Evolutionary conservation across 2,888 invertebrate genomes (phyloP).

Genomic region (Disparrhopalites patrizii): DNA sequence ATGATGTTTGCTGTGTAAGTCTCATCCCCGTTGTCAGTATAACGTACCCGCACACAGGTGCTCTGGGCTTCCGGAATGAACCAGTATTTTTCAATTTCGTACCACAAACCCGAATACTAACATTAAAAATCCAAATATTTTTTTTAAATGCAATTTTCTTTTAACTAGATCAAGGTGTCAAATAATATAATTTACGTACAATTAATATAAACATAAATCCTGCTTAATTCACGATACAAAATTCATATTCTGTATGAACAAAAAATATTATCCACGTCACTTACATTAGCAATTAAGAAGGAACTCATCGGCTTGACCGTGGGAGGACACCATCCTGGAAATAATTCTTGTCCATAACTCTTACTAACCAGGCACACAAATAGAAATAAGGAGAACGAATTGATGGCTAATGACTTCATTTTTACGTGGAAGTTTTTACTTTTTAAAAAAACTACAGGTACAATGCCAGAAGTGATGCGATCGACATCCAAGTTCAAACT

Average conservation of each 20-base stretch:
- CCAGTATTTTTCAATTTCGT: conserved; percentile 21
- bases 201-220: background rate
- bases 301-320: background rate
- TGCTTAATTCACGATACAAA: background rate
- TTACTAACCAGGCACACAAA: too few relatives aligned
- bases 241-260: background rate
- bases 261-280: background rate
- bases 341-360: conserved; percentile 21
- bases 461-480: too few relatives aligned
- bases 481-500: too few relatives aligned
- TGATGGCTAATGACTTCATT: too few relatives aligned
- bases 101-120: conserved; percentile 24
- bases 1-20: conserved; percentile 17
- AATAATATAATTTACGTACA: background rate
- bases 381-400: too few relatives aligned
- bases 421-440: too few relatives aligned
- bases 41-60: conserved; percentile 7
- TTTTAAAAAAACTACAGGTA: too few relatives aligned
- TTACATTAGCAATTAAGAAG: conserved; percentile 4
- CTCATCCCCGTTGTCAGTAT: conserved; percentile 16
- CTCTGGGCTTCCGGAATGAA: conserved; percentile 14
- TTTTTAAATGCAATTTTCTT: background rate
- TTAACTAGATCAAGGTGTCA: background rate
- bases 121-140: background rate
- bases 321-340: conserved; percentile 16